Evolutionary conservation across 2,888 invertebrate genomes (phyloP).

Genomic region (Morpho achilles): DNA sequence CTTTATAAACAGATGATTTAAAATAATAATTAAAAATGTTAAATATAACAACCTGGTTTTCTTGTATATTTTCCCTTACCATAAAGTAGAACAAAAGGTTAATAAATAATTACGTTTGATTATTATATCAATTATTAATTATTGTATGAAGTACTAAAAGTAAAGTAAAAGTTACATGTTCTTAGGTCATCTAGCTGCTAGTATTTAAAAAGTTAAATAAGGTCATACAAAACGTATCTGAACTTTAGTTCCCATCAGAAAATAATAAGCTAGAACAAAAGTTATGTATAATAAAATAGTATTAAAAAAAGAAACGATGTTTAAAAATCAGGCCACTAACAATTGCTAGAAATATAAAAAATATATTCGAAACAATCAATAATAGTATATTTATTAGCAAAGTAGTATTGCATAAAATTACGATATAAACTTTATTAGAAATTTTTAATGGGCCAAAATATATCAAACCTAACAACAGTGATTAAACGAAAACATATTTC

Average conservation of each 20-base stretch:
- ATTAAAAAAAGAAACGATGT: neutral
- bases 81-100: no score
- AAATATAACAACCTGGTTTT: conserved; percentile 35
- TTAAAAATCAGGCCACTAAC: conserved; percentile 6
- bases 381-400: no score
- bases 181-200: conserved; percentile 1
- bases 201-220: neutral
- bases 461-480: no score
- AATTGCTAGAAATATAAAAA: no score
- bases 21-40: conserved; percentile 54
- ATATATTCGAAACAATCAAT: no score
- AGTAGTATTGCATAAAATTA: conserved; percentile 6
- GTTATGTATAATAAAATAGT: no score
- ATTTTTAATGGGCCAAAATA: neutral
- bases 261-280: no score
- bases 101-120: no score
- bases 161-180: neutral
- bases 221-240: no score
- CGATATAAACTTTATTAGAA: neutral
- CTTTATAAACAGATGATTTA: conserved; percentile 56
- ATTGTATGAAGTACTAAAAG: neutral
- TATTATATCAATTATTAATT: neutral
- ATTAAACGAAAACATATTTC: no score
- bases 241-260: no score
- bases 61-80: conserved; percentile 13